These are phyloP conservation scores for Papilio dardanus DNA, from an alignment of 1,140 invertebrate species.

Conservation along the genomic window DNA sequence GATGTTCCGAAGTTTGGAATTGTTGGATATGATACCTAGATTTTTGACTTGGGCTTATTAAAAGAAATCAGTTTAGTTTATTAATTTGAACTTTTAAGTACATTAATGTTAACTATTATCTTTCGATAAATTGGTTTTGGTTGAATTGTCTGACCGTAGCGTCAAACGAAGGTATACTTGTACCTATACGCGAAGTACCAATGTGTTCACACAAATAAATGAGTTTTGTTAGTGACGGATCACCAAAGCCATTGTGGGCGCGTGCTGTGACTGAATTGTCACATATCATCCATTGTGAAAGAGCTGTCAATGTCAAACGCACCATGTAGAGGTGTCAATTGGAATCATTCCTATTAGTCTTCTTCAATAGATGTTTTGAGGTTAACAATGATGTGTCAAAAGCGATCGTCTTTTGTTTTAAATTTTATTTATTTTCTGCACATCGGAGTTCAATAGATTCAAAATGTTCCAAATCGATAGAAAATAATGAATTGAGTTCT, in stretches of 20 bases:
- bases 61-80: too few species aligned
- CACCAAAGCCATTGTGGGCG: conserved; percentile 40
- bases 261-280: conserved; percentile 42
- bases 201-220: conserved; percentile 60
- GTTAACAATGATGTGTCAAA: conserved; percentile 29
- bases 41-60: too few species aligned
- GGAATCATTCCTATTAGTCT: conserved; percentile 23
- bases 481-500: too few species aligned
- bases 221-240: conserved; percentile 52
- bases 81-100: too few species aligned
- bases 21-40: too few species aligned
- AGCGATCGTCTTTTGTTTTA: not conserved
- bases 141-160: too few species aligned
- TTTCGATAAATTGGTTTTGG: too few species aligned
- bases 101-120: too few species aligned
- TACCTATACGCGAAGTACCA: too few species aligned
- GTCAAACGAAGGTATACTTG: conserved; percentile 1
- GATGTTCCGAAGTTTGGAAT: too few species aligned
- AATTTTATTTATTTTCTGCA: not conserved
- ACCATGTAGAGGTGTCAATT: conserved; percentile 24
- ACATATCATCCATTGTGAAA: conserved; percentile 49
- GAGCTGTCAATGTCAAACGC: conserved; percentile 41
- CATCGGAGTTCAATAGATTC: not conserved
- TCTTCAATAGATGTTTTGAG: conserved; percentile 16
- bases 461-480: not conserved